Evolutionary conservation across 53 echinoderm and acorn worm species (phyloP).

Genomic region (Stichopus horrens): DNA sequence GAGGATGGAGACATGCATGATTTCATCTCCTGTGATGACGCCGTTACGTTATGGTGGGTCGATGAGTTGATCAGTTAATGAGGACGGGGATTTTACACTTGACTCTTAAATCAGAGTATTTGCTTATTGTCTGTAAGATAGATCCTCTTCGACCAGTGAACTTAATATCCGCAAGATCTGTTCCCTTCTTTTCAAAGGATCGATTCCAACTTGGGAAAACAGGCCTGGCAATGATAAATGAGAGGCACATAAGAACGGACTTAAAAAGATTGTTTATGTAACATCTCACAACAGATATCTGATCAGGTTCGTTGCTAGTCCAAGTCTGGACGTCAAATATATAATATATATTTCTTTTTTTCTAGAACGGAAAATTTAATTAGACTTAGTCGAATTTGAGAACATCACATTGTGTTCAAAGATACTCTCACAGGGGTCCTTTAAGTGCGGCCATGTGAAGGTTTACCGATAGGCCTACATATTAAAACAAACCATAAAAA

Average conservation of each 20-base stretch:
- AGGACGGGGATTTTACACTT: not conserved
- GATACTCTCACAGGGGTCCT: too few relatives aligned
- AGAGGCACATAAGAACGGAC: not conserved
- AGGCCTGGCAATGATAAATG: not conserved
- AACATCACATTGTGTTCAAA: too few relatives aligned
- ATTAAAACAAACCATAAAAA: too few relatives aligned
- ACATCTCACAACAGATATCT: too few relatives aligned
- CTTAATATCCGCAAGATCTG: constrained; percentile 31
- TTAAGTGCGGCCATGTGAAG: too few relatives aligned
- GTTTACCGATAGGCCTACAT: too few relatives aligned
- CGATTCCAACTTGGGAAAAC: constrained; percentile 19
- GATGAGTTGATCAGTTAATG: not conserved
- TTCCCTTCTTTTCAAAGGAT: not conserved
- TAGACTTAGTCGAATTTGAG: too few relatives aligned
- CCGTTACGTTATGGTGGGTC: not conserved
- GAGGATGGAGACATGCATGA: not conserved
- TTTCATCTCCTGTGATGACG: not conserved
- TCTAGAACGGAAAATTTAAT: too few relatives aligned
- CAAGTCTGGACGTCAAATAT: too few relatives aligned
- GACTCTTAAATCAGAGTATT: not conserved
- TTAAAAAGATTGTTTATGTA: not conserved
- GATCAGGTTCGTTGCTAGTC: too few relatives aligned
- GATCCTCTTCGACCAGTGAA: constrained; percentile 15
- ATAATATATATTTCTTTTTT: too few relatives aligned
- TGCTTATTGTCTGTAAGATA: constrained; percentile 31